Evolutionary conservation across 2,113 vertebrate species (phyloP), one percentile per base, ranked within the genome.

Genomic region (Oryzias javanicus): DNA sequence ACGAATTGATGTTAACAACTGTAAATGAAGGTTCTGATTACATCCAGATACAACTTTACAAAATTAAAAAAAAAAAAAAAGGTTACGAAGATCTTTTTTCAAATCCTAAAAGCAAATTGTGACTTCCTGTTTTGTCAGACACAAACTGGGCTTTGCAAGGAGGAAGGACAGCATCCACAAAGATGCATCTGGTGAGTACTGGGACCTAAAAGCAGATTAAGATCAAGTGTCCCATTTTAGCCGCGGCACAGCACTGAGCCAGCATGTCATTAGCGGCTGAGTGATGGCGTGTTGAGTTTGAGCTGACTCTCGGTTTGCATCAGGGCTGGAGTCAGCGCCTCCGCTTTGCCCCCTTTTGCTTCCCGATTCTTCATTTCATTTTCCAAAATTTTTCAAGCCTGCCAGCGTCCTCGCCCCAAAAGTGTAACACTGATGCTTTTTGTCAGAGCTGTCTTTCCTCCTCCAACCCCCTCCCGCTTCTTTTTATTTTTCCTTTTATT

Each of bases 221-320:
- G 61, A 48, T 18, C 16, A 27, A 50, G 47, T 6, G 46, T 16
- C 65, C 18, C 45, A 46, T 53, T 59, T 13, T 22, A 19, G 24
- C 18, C 46, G 52, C 22, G 55, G n/a, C 44, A 45, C 42, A 57
- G 20, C 57, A 55, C 35, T 35, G 61, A 66, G 70, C 52, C 41
- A 19, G 70, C 74, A 25, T 41, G 74, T 60, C 77, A 67, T 79
- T 74, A 76, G 63, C 13, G 55, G 35, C 49, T 83, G 80, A 79
- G 55, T 70, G 80, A 81, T 81, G 69, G 69, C 15, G 60, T 61
- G 70, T 55, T 77, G 2, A 54, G 70, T 74, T 60, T 61, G 53
- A 79, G 64, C 62, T 62, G 78, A 78, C 83, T 80, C 60, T 41
- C 24, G 51, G 54, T 72, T 70, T 66, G 58, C 56, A 60, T 60